Evolutionary conservation across 2,888 invertebrate genomes (phyloP).

Genomic region (Encarsia formosa): DNA sequence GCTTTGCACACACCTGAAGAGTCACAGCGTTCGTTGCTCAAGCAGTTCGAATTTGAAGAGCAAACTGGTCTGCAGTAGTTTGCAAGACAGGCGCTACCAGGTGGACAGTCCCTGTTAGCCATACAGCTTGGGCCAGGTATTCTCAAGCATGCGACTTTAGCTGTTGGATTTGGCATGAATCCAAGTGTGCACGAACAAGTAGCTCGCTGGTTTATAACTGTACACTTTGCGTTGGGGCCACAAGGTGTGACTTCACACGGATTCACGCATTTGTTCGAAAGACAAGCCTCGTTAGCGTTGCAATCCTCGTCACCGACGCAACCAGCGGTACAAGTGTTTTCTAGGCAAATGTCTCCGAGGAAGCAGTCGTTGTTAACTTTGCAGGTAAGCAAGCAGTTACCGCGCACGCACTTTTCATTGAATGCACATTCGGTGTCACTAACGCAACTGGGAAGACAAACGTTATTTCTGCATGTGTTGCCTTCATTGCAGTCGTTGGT

Average conservation of each 20-base stretch:
- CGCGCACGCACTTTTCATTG: conserved; percentile 82
- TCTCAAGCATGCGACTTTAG: conserved; percentile 82
- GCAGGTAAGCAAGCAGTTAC: conserved; percentile 82
- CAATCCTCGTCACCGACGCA: conserved; percentile 86
- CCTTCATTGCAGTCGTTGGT: conserved; percentile 69
- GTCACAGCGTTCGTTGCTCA: conserved; percentile 78
- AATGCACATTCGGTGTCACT: conserved; percentile 79
- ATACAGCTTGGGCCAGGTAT: conserved; percentile 72
- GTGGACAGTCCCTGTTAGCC: conserved; percentile 71
- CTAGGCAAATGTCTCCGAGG: conserved; percentile 83
- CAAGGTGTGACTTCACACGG: conserved; percentile 76
- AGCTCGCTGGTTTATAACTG: conserved; percentile 75
- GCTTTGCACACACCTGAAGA: conserved; percentile 74
- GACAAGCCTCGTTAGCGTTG: conserved; percentile 77
- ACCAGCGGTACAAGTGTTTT: conserved; percentile 80
- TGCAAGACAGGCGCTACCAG: conserved; percentile 70
- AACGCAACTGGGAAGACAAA: conserved; percentile 74
- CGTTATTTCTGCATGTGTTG: conserved; percentile 73
- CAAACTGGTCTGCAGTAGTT: conserved; percentile 75
- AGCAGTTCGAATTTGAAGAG: conserved; percentile 69
- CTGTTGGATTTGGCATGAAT: conserved; percentile 82
- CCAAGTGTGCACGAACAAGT: conserved; percentile 74
- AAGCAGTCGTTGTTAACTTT: conserved; percentile 89
- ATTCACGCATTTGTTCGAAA: conserved; percentile 74
- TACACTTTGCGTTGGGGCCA: conserved; percentile 79